Percentiles rank a stretch among this genome's conserved stretches.
Conservation (phyloP, 1,140 invertebrate genomes). For the Armadillidium nasatum region DNA sequence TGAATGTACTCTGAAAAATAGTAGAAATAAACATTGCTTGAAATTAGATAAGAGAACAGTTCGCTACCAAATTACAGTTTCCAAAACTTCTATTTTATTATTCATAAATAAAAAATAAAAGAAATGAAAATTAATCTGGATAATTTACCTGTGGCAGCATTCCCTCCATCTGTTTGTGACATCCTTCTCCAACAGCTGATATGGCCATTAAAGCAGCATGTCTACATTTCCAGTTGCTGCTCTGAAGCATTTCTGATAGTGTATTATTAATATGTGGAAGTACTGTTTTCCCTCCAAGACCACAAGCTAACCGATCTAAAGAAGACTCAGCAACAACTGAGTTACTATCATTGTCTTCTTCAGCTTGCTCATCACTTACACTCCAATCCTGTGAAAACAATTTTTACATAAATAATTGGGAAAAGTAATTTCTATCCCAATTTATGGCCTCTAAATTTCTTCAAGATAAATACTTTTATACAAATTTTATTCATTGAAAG, state of each 20-base stretch:
- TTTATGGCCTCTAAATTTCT: background rate
- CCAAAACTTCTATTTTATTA: too few relatives aligned
- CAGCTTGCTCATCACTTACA: slow-evolving; percentile 67
- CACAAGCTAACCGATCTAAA: slow-evolving; percentile 91
- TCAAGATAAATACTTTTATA: background rate
- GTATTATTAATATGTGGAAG: slow-evolving; percentile 79
- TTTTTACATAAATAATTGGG: background rate
- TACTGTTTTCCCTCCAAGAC: slow-evolving; percentile 91
- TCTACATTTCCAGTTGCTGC: slow-evolving; percentile 74
- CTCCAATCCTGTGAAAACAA: slow-evolving; percentile 62
- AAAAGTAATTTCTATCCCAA: background rate
- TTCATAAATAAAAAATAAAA: too few relatives aligned
- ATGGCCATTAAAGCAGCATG: slow-evolving; percentile 98
- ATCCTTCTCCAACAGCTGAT: slow-evolving; percentile 96
- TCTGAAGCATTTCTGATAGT: slow-evolving; percentile 80
- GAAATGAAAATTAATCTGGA: background rate
- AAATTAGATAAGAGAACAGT: too few relatives aligned
- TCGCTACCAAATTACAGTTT: too few relatives aligned
- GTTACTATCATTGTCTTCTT: slow-evolving; percentile 88
- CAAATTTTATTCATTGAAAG: background rate
- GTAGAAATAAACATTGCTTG: too few relatives aligned
- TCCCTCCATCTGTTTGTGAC: slow-evolving; percentile 94
- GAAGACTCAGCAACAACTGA: slow-evolving; percentile 93
- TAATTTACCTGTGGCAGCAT: slow-evolving; percentile 73
- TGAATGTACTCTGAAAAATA: too few relatives aligned